Base-by-base conservation (phyloP, 2,797 vertebrate genomes). In the Squalus acanthias region DNA sequence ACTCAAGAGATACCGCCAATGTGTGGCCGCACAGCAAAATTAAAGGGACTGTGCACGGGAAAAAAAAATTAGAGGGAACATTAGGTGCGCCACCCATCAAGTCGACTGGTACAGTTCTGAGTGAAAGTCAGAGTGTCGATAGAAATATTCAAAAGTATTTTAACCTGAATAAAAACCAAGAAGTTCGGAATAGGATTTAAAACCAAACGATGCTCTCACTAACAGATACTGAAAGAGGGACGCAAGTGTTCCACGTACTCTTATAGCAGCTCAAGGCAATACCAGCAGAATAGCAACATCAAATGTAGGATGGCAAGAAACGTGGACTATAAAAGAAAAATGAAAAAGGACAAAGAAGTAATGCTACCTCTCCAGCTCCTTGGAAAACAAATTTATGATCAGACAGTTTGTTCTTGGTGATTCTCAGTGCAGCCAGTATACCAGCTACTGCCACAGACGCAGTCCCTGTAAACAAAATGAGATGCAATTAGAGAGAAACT, bases 361-460 rank as follows among this genome's bases (percentile, higher is more conserved):
- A 72, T 76, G 50, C 67, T 97, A 99, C 99, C 99, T 99, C 99
- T 96, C 99, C 99, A 15, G 99, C 99, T 96, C 99, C 99, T 97
- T 99, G 99, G 98, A 99, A 99, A 97, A 99, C 99, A 97, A 99
- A 99, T 6, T 98, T 99, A 92, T 99, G 99, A 96, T 99, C 98
- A 65, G 98, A 98, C 74, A 99, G 98, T 96, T 98, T 99, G 97
- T 99, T 99, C 97, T 99, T 99, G 96, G 99, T 99, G 97, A 99
- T 98, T 97, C 98, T 98, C 97, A 99, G 97, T 96, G 99, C 98
- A 96, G 99, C 99, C 94, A 99, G 97, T 96, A 99, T 96, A 46
- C 99, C 99, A 1, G 99, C 99, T 0, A 99, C 98, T 96, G 99
- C 99, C 8, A 99, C 98, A 0, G 99, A 99, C 0, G 99, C 99